These are phyloP conservation scores for sheep (Ovis aries) DNA, from an alignment of 2,113 vertebrate species.

Conservation along the genomic window ARS-UI_Ramb_v3.0 NC_056063.1:76668001-76668500, in stretches of 20 bases:
- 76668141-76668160: not conserved
- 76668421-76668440: not conserved
- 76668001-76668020: not conserved
- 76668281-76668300: not conserved
- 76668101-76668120: not conserved
- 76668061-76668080: not conserved
- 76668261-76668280: not conserved
- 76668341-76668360: not conserved
- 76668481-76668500: not conserved
- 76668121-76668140: not conserved
- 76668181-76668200: not conserved
- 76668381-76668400: not conserved
- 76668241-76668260: not conserved
- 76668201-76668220: not conserved
- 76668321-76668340: not conserved
- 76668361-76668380: not conserved
- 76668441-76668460: not conserved
- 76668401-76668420: not conserved
- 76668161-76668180: not conserved
- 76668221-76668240: not conserved
- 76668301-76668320: not conserved
- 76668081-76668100: not conserved
- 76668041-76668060: not conserved
- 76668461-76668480: not conserved
- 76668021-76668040: not conserved